phyloP scores from a whole-genome alignment of 2,888 invertebrate genomes.

The Stomorhina lunata region DNA sequence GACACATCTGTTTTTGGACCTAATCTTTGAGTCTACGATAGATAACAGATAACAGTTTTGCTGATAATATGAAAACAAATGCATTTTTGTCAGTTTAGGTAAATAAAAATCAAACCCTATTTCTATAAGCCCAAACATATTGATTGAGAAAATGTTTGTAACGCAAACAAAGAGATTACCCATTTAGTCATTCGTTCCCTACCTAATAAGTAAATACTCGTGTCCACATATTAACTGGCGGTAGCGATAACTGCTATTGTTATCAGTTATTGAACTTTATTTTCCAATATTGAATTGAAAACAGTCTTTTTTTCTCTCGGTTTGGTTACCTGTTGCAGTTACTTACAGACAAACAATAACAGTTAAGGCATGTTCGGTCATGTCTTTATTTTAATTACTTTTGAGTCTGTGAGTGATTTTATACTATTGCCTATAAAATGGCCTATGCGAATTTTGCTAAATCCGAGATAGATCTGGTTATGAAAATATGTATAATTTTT shows the following conservation, averaged over 20 bases:
- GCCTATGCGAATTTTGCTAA: too few relatives aligned
- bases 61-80: conserved; percentile 17
- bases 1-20: too few relatives aligned
- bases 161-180: conserved; percentile 14
- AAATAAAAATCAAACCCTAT: background rate
- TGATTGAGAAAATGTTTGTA: conserved; percentile 16
- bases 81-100: conserved; percentile 10
- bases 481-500: too few relatives aligned
- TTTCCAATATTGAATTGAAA: conserved; percentile 3
- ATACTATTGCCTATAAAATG: too few relatives aligned
- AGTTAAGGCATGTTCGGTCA: conserved; percentile 18
- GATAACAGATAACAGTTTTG: conserved; percentile 25
- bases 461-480: too few relatives aligned
- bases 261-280: conserved; percentile 61
- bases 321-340: conserved; percentile 32
- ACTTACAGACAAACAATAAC: background rate
- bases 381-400: conserved; percentile 23
- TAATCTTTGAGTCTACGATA: background rate
- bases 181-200: background rate
- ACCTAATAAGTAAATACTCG: background rate
- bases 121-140: conserved; percentile 39
- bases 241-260: conserved; percentile 3
- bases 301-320: background rate
- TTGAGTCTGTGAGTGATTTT: background rate
- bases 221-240: background rate